Base-by-base conservation (phyloP, 1,140 invertebrate genomes). In the Rhyzopertha dominica region DNA sequence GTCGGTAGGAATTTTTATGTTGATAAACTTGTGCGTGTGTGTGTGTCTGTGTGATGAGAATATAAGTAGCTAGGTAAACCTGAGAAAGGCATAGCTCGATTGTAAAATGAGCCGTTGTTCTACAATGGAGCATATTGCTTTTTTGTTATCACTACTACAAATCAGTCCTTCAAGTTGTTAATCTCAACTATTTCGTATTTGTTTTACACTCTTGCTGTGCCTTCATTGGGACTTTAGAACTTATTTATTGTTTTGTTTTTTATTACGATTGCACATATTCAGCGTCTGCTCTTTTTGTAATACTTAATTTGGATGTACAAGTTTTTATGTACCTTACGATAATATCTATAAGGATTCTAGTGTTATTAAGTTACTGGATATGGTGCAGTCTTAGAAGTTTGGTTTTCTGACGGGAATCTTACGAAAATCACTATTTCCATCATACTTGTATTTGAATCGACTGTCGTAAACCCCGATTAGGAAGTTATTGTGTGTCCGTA, bases 1-100 rank as follows among this genome's bases (percentile, higher is more conserved):
- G 52, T 52, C 49, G 58, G 53, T 56, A 50, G 29, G 47, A 49
- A 53, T 48, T 54, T 55, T 56, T 56, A 47, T 55, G 53, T 56
- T 53, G 35, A 48, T 31, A 48, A 41, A 34, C 42, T 44, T 30
- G 48, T 51, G 43, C 41, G 49, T 52, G 43, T 44, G 45, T n/a
- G 10, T 13, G 19, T 10, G 19, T 9, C n/a, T 32, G 4, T 32
- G 9, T 13, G 19, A 32, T 32, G 14, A 9, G 30, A 17, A 32
- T 32, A 52, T 26, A 36, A 49, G 31, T 52, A 44, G 39, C 8
- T 49, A 43, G 35, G 46, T 49, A 40, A 36, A 36, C 32, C 31
- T 43, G 39, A 49, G 34, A 18, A 32, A 28, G 22, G 24, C 25
- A 36, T 26, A n/a, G 35, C 29, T 32, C 32, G 20, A 19, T 44